Conservation (phyloP, 2,888 invertebrate species). For the Conchocele bisecta region DNA sequence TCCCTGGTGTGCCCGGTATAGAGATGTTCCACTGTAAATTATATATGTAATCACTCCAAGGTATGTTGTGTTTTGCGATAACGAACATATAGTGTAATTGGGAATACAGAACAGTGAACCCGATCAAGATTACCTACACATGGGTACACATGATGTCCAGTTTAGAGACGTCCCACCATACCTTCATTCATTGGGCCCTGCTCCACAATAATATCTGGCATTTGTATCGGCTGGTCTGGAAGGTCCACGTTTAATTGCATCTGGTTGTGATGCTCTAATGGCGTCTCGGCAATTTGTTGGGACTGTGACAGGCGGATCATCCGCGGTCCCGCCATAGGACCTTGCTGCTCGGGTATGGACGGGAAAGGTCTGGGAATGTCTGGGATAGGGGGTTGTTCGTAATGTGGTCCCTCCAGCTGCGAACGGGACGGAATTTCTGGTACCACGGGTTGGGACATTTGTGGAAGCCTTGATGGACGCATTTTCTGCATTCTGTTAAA, state of each 20-base stretch:
- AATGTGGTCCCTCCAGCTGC: not conserved
- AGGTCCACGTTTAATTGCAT: slow-evolving; percentile 34
- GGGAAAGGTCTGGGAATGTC: slow-evolving; percentile 10
- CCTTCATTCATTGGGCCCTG: slow-evolving; percentile 36
- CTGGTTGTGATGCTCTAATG: not conserved
- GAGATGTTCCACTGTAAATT: too few relatives aligned
- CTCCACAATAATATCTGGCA: slow-evolving; percentile 48
- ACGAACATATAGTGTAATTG: not conserved
- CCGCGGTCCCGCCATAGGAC: too few relatives aligned
- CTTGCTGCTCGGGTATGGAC: slow-evolving; percentile 2
- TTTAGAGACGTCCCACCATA: slow-evolving; percentile 6
- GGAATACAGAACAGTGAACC: not conserved
- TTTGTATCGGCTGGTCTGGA: slow-evolving; percentile 42
- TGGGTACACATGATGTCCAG: too few relatives aligned
- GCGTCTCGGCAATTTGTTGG: not conserved
- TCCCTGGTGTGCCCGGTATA: too few relatives aligned
- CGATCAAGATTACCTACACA: too few relatives aligned
- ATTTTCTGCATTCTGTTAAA: slow-evolving; percentile 5
- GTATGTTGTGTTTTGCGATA: not conserved
- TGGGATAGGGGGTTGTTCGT: slow-evolving; percentile 15
- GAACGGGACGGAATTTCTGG: not conserved
- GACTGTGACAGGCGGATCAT: too few relatives aligned
- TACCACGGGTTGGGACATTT: not conserved
- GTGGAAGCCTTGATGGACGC: slow-evolving; percentile 7
- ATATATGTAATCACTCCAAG: too few relatives aligned